phyloP scores from a whole-genome alignment of 2,797 vertebrate species.

The Schizopygopsis pylzovi region DNA sequence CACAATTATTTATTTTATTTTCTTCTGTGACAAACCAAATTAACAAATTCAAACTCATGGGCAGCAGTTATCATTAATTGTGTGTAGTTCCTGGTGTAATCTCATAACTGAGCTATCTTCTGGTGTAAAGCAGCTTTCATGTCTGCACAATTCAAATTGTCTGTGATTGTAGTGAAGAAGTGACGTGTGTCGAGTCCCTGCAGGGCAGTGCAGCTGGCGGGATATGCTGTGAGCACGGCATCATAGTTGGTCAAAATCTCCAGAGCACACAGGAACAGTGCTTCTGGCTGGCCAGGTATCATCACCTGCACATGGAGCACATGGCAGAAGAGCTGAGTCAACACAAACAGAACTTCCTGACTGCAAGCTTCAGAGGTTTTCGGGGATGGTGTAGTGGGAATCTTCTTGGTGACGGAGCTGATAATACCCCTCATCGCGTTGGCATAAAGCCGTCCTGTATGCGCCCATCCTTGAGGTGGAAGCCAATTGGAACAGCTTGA shows the following conservation, averaged over 20 bases:
- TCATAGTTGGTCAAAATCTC: conserved; percentile 90
- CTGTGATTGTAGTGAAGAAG: conserved; percentile 87
- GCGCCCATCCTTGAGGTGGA: conserved; percentile 79
- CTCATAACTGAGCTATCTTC: conserved; percentile 84
- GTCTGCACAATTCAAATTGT: conserved; percentile 78
- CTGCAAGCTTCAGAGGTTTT: conserved; percentile 40
- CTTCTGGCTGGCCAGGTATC: conserved; percentile 77
- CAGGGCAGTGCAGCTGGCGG: conserved; percentile 74
- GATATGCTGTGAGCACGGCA: conserved; percentile 74
- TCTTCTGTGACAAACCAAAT: conserved; percentile 5
- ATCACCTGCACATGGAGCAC: conserved; percentile 93
- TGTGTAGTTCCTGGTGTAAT: neutral
- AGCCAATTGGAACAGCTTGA: conserved; percentile 82
- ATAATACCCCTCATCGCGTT: conserved; percentile 80
- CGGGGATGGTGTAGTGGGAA: conserved; percentile 55
- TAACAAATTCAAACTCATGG: neutral
- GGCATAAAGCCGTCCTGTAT: conserved; percentile 85
- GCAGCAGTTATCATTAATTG: neutral
- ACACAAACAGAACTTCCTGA: conserved; percentile 88
- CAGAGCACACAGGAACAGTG: conserved; percentile 85
- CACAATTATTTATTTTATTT: conserved; percentile 23
- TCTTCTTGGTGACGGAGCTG: conserved; percentile 70
- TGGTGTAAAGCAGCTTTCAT: conserved; percentile 87
- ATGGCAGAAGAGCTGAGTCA: conserved; percentile 94
- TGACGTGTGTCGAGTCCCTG: conserved; percentile 85